Evolutionary conservation across 1,140 invertebrate species (phyloP).

Genomic region (Aricia agestis): DNA sequence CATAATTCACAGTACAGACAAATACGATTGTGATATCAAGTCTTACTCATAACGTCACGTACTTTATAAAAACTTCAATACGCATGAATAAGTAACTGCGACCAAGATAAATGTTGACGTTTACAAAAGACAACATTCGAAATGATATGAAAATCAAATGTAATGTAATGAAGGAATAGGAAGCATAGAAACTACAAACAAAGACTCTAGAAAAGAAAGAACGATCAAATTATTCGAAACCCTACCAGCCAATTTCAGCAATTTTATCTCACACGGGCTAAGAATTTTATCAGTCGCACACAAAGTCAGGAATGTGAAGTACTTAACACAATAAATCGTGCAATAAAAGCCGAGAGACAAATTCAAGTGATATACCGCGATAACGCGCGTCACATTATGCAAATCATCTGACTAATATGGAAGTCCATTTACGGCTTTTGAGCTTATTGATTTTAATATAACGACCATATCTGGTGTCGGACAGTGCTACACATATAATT

Average conservation of each 20-base stretch:
- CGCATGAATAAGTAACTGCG: neutral
- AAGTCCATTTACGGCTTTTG: slow-evolving; percentile 33
- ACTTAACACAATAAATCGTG: slow-evolving; percentile 1
- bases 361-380: slow-evolving; percentile 11
- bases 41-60: neutral
- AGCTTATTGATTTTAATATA: slow-evolving; percentile 38
- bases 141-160: too few relatives aligned
- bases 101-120: neutral
- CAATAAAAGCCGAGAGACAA: neutral
- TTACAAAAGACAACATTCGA: too few relatives aligned
- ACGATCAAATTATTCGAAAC: too few relatives aligned
- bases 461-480: neutral
- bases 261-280: too few relatives aligned
- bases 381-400: slow-evolving; percentile 47
- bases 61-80: too few relatives aligned
- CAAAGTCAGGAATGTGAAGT: too few relatives aligned
- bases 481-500: neutral
- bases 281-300: too few relatives aligned
- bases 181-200: too few relatives aligned
- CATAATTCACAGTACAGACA: slow-evolving; percentile 1
- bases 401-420: slow-evolving; percentile 43
- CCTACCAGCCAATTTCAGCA: too few relatives aligned
- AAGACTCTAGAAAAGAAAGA: too few relatives aligned
- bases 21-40: neutral
- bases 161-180: too few relatives aligned